Evolutionary conservation across 2,113 vertebrate genomes (phyloP).

Genomic region (Cynoglossus semilaevis): DNA sequence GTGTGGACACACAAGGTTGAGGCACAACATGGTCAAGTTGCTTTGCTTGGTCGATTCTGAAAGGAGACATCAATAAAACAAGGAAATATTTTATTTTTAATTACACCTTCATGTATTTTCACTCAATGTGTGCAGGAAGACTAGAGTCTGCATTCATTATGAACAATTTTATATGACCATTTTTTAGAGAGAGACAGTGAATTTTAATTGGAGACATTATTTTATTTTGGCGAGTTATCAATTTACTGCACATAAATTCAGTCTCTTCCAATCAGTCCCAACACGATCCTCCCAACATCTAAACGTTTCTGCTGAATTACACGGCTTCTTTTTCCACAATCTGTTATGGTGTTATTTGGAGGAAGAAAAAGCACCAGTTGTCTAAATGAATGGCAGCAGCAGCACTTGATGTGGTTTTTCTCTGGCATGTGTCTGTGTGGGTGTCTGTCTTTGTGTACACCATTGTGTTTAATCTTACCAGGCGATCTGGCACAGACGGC

Average conservation of each 20-base stretch:
- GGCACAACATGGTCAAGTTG: slow-evolving; percentile 5
- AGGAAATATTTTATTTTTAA: no score
- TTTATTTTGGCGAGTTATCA: no score
- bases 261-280: neutral
- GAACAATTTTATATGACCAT: neutral
- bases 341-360: slow-evolving; percentile 5
- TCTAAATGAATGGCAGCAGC: slow-evolving; percentile 8
- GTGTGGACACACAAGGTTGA: slow-evolving; percentile 74
- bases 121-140: neutral
- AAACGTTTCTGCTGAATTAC: neutral
- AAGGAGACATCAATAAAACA: neutral
- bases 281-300: neutral
- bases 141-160: no score
- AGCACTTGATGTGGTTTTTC: slow-evolving; percentile 30
- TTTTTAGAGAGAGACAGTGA: no score
- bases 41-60: neutral
- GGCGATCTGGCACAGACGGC: slow-evolving; percentile 43
- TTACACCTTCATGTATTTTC: no score
- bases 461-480: slow-evolving; percentile 25
- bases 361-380: slow-evolving; percentile 6
- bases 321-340: neutral
- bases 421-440: slow-evolving; percentile 13
- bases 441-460: neutral
- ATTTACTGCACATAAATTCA: no score
- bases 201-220: no score